Evolutionary conservation across 2,888 invertebrate genomes (phyloP).

Genomic region (Nebria salina): DNA sequence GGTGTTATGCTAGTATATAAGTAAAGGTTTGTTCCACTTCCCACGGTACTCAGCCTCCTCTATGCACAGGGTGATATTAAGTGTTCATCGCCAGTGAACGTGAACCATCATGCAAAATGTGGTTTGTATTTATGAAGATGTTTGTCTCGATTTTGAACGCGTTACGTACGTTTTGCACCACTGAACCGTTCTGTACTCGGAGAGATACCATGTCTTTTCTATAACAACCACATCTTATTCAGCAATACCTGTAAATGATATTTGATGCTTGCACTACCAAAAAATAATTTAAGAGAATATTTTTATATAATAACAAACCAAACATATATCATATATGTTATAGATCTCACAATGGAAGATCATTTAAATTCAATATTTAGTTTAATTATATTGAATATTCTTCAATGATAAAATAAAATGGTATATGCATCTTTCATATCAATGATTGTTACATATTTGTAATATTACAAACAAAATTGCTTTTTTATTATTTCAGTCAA

Average conservation of each 20-base stretch:
- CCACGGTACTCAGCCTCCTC: slow-evolving; percentile 38
- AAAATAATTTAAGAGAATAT: neutral
- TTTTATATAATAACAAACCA: too few relatives aligned
- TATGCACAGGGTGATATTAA: slow-evolving; percentile 20
- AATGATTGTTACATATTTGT: too few relatives aligned
- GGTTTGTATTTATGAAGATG: slow-evolving; percentile 45
- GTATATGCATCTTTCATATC: too few relatives aligned
- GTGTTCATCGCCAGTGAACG: slow-evolving; percentile 20
- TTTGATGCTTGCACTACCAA: neutral
- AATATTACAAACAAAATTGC: too few relatives aligned
- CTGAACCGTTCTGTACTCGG: neutral
- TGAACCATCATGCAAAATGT: slow-evolving; percentile 38
- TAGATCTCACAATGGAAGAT: too few relatives aligned
- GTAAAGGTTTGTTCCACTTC: slow-evolving; percentile 16
- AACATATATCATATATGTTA: too few relatives aligned
- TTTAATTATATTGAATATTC: too few relatives aligned
- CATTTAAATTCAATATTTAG: too few relatives aligned
- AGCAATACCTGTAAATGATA: neutral
- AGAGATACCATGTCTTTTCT: neutral
- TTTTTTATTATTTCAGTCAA: too few relatives aligned
- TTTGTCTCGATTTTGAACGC: slow-evolving; percentile 35
- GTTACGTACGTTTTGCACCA: neutral
- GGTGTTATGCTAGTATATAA: neutral
- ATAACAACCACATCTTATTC: neutral
- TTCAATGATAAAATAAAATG: too few relatives aligned